Percentiles rank a stretch among this genome's conserved stretches.
Conservation (phyloP, 2,113 vertebrate species). For the Epinephelus fuscoguttatus region DNA sequence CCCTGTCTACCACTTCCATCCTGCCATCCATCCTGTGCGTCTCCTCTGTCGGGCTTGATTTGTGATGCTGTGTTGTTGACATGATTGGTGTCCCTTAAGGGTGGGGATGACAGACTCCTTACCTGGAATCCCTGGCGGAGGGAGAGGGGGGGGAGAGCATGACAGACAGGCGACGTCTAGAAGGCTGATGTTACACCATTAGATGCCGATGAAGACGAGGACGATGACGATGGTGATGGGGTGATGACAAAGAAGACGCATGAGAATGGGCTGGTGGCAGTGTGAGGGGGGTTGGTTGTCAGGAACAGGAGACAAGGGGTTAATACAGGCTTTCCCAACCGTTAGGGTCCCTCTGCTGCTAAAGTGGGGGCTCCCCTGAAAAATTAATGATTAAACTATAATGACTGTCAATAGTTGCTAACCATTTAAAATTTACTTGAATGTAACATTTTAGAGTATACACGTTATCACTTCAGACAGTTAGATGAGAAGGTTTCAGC, state of each 20-base stretch:
- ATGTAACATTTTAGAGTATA: not conserved
- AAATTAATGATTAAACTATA: conserved; percentile 1
- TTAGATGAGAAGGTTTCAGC: not conserved
- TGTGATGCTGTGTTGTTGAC: conserved; percentile 53
- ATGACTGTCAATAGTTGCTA: not conserved
- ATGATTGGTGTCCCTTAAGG: conserved; percentile 62
- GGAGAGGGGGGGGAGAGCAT: conserved; percentile 22
- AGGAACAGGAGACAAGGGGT: conserved; percentile 63
- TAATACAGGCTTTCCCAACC: conserved; percentile 29
- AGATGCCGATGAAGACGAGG: conserved; percentile 77
- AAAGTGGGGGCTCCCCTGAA: conserved; percentile 2
- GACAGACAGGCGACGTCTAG: conserved; percentile 75
- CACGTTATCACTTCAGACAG: not conserved
- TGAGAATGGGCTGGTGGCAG: conserved; percentile 55
- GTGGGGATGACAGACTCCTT: conserved; percentile 71
- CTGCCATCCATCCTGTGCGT: conserved; percentile 22
- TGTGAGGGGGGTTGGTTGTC: conserved; percentile 37
- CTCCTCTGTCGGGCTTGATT: conserved; percentile 50
- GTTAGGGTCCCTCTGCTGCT: not conserved
- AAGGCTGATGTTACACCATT: conserved; percentile 74
- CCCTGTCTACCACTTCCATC: conserved; percentile 30
- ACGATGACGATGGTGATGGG: conserved; percentile 68
- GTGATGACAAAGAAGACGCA: conserved; percentile 64
- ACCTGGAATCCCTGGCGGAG: conserved; percentile 71
- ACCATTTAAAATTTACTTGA: not conserved